These are phyloP conservation scores for Hedya salicella DNA, from an alignment of 2,888 invertebrate genomes.

Conservation along the genomic window DNA sequence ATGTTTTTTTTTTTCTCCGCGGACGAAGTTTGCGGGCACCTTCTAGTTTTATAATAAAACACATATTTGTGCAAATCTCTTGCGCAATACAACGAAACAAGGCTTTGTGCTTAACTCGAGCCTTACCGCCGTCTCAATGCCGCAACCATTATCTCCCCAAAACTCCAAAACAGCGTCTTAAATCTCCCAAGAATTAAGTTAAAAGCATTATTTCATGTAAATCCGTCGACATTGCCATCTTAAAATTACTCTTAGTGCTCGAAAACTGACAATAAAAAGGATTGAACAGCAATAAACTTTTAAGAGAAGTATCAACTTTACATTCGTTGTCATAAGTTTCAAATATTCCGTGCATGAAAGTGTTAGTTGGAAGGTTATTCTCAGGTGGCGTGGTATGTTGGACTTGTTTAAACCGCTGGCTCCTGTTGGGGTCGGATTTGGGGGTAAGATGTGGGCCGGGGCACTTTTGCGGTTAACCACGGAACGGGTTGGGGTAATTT, in stretches of 20 bases:
- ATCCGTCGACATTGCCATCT: conserved; percentile 47
- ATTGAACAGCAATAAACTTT: neutral
- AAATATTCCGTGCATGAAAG: neutral
- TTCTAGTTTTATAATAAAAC: neutral
- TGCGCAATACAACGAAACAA: conserved; percentile 10
- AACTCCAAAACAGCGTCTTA: conserved; percentile 40
- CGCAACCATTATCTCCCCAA: conserved; percentile 36
- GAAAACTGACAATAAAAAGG: conserved; percentile 6
- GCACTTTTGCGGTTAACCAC: conserved; percentile 36
- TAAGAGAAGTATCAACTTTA: conserved; percentile 5
- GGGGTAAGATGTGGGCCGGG: neutral
- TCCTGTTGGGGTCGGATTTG: conserved; percentile 11
- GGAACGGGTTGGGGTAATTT: conserved; percentile 34
- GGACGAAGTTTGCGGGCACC: no score
- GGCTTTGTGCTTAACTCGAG: conserved; percentile 23
- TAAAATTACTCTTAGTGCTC: conserved; percentile 52
- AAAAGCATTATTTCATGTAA: conserved; percentile 44
- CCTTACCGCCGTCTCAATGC: conserved; percentile 27
- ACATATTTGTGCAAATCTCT: conserved; percentile 6
- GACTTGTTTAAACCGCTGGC: neutral
- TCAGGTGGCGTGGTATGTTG: conserved; percentile 7
- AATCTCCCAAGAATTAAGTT: conserved; percentile 44
- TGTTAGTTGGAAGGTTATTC: neutral
- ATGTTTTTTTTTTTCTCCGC: no score
- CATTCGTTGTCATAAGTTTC: neutral